phyloP scores from a whole-genome alignment of 2,113 vertebrate species.

The Gorsachius goisagi region DNA sequence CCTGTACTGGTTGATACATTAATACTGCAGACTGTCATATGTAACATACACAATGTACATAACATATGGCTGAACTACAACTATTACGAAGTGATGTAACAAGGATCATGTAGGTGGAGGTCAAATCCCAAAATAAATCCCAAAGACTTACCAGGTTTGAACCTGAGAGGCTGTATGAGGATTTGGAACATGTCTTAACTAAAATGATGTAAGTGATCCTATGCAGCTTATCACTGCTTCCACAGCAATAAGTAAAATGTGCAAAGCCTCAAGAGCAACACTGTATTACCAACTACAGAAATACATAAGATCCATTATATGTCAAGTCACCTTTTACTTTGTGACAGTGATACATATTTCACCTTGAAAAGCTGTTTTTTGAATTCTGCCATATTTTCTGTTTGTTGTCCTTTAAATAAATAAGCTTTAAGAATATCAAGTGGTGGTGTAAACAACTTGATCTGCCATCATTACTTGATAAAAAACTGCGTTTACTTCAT shows the following conservation, averaged over 20 bases:
- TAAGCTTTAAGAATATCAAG: neutral
- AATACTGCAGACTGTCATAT: neutral
- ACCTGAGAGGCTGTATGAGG: constrained; percentile 19
- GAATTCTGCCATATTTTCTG: neutral
- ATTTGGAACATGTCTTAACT: constrained; percentile 35
- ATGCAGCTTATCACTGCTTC: neutral
- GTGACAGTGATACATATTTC: neutral
- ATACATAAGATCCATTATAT: neutral
- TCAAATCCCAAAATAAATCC: constrained; percentile 49
- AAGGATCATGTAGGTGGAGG: constrained; percentile 48
- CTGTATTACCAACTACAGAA: neutral
- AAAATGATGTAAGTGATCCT: constrained; percentile 38
- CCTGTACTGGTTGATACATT: neutral
- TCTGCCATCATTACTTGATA: neutral
- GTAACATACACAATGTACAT: neutral
- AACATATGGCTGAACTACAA: neutral
- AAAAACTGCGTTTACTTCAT: neutral
- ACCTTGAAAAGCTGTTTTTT: neutral
- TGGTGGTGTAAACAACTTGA: neutral
- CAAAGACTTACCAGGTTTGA: constrained; percentile 12
- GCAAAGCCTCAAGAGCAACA: neutral
- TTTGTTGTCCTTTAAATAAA: neutral
- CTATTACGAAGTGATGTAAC: constrained; percentile 35
- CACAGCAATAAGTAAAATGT: neutral
- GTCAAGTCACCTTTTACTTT: neutral